Conservation (phyloP, 2,888 invertebrate genomes). For the Cybosia mesomella region DNA sequence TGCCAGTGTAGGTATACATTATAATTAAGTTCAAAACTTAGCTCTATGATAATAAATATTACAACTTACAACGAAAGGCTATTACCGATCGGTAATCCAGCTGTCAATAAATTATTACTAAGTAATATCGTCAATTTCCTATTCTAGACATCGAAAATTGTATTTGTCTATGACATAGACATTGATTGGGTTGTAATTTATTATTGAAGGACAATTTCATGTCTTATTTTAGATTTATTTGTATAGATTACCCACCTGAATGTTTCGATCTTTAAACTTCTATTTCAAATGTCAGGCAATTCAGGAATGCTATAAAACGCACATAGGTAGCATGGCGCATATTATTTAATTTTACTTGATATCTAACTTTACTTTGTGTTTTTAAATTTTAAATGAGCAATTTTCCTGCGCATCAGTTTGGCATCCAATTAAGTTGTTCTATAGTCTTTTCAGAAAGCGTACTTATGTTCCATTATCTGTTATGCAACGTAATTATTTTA, state of each 20-base stretch:
- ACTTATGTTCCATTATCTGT: background rate
- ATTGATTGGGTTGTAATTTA: background rate
- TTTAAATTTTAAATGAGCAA: slow-evolving; percentile 35
- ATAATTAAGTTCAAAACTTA: too few relatives aligned
- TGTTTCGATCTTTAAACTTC: too few relatives aligned
- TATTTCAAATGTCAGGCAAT: too few relatives aligned
- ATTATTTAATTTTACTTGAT: slow-evolving; percentile 27
- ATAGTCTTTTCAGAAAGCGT: too few relatives aligned
- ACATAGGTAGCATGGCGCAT: background rate
- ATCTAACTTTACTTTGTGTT: slow-evolving; percentile 31
- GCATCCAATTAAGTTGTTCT: slow-evolving; percentile 32
- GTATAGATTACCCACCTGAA: background rate
- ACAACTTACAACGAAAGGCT: too few relatives aligned
- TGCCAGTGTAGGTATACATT: too few relatives aligned
- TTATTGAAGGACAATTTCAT: background rate
- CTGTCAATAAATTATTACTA: slow-evolving; percentile 1
- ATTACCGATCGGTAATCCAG: background rate
- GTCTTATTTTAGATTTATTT: background rate
- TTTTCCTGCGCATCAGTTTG: slow-evolving; percentile 42
- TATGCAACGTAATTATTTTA: background rate
- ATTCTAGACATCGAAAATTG: background rate
- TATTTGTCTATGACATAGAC: background rate
- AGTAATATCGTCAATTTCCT: background rate
- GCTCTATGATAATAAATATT: too few relatives aligned
- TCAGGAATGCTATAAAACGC: too few relatives aligned